A percentile compares a stretch with the other conserved stretches of the same genome.
phyloP scores from a whole-genome alignment of 2,113 vertebrate species.

The Coturnix japonica region DNA sequence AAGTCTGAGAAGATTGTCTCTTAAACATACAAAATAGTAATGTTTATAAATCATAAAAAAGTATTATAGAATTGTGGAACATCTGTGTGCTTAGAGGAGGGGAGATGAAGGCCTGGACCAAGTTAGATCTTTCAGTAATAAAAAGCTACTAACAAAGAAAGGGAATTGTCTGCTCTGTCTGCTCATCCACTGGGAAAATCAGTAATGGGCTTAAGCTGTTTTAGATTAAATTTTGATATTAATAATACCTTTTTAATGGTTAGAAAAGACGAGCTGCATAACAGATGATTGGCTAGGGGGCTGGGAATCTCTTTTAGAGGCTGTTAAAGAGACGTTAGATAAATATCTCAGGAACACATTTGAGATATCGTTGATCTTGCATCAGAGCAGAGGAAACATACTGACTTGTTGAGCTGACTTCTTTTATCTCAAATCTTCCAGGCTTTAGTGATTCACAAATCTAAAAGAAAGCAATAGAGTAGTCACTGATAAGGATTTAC shows the following conservation, averaged over 20 bases:
- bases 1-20: neutral
- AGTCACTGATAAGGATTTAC: slow-evolving; percentile 12
- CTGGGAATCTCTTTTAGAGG: neutral
- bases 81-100: neutral
- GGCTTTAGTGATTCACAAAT: neutral
- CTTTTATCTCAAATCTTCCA: slow-evolving; percentile 15
- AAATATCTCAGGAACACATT: neutral
- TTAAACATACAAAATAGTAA: neutral
- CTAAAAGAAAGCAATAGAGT: slow-evolving; percentile 6
- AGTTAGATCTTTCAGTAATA: neutral
- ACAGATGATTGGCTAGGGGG: neutral
- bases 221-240: neutral
- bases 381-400: slow-evolving; percentile 12
- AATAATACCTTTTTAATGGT: neutral
- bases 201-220: neutral
- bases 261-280: neutral
- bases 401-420: slow-evolving; percentile 13
- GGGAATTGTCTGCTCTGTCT: neutral
- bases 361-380: neutral
- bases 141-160: neutral
- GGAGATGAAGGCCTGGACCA: neutral
- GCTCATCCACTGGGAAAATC: neutral
- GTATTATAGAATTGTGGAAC: neutral
- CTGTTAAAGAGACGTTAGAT: slow-evolving; percentile 13
- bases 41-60: neutral